A percentile compares a stretch with the other conserved stretches of the same genome.
These are phyloP conservation scores for Myopa testacea DNA, from an alignment of 2,888 invertebrate genomes.

Conservation along the genomic window DNA sequence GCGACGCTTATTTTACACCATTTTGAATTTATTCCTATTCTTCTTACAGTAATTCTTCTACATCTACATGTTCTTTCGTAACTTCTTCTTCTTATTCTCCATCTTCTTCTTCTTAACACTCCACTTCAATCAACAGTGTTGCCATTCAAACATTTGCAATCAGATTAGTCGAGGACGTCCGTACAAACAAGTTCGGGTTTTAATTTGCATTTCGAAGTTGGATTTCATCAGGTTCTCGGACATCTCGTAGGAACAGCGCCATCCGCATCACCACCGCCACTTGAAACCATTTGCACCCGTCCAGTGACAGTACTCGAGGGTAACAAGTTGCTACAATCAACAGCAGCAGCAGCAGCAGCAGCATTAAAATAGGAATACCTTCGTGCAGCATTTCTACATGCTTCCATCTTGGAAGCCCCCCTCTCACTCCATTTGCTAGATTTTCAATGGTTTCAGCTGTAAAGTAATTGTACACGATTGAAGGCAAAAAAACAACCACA, in stretches of 20 bases:
- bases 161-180: slow-evolving; percentile 15
- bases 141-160: slow-evolving; percentile 25
- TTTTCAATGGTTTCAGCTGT: too few species aligned
- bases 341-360: too few species aligned
- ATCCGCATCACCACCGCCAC: not conserved
- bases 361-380: too few species aligned
- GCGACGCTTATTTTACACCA: not conserved
- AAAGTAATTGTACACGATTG: too few species aligned
- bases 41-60: too few species aligned
- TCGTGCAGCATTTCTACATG: too few species aligned
- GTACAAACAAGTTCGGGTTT: slow-evolving; percentile 18
- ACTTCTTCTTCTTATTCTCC: not conserved
- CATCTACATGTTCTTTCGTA: not conserved
- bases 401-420: too few species aligned
- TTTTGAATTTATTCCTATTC: not conserved
- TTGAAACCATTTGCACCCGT: not conserved
- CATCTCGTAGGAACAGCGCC: too few species aligned
- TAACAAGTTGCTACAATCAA: slow-evolving; percentile 3
- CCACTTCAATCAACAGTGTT: not conserved
- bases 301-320: not conserved
- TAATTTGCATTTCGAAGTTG: slow-evolving; percentile 31
- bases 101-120: not conserved
- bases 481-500: too few species aligned
- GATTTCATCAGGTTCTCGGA: slow-evolving; percentile 22
- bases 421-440: too few species aligned